Percentiles rank a stretch among this genome's conserved stretches.
Evolutionary conservation across 2,797 vertebrate genomes (phyloP).

Genomic region (Channallabes apus): DNA sequence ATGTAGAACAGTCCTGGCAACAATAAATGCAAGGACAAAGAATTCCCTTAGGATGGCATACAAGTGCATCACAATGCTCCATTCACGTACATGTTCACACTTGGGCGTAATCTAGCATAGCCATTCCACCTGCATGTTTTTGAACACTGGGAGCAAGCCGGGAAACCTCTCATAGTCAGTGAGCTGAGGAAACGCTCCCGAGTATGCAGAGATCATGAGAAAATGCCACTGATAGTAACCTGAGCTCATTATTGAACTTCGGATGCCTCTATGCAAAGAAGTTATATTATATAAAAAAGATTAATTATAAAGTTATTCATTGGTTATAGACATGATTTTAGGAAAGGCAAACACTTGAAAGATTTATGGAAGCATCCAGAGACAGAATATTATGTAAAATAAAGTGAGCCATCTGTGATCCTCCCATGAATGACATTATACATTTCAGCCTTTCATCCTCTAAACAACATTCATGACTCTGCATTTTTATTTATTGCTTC

Average conservation of each 20-base stretch:
- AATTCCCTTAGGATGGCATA: background rate
- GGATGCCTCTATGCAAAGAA: too few relatives aligned
- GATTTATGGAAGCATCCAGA: background rate
- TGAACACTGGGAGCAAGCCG: background rate
- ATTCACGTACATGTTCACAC: background rate
- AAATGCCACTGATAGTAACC: background rate
- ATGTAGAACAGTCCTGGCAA: background rate
- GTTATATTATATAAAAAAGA: background rate
- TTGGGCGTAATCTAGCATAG: background rate
- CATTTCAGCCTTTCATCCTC: background rate
- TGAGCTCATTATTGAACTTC: background rate
- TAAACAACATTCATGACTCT: background rate
- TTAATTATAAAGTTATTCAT: too few relatives aligned
- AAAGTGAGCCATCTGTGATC: background rate
- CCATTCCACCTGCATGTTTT: slow-evolving; percentile 3
- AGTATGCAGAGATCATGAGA: background rate
- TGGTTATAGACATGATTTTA: slow-evolving; percentile 5
- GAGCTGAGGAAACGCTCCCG: background rate
- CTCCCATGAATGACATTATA: background rate
- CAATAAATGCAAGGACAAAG: background rate
- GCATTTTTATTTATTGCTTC: slow-evolving; percentile 10
- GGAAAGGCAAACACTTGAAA: background rate
- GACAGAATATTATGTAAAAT: slow-evolving; percentile 5
- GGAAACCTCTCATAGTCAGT: background rate
- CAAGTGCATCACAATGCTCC: too few relatives aligned